Conservation (phyloP, 2,888 invertebrate genomes). For the Gymnosoma rotundatum region DNA sequence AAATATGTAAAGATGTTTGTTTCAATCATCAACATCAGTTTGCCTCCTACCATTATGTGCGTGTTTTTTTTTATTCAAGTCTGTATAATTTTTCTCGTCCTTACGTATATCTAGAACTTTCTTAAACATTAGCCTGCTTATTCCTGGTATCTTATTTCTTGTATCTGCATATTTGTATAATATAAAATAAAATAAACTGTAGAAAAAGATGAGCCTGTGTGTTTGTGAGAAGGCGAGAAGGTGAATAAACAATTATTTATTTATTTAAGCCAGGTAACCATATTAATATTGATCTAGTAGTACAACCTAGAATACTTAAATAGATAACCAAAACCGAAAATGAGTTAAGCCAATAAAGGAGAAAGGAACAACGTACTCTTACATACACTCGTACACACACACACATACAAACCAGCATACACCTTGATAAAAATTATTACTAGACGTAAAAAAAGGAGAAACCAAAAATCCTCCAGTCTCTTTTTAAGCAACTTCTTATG, state of each 20-base stretch:
- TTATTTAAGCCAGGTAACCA: constrained; percentile 57
- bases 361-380: neutral
- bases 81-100: constrained; percentile 31
- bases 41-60: too few species aligned
- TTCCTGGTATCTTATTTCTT: neutral
- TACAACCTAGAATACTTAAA: constrained; percentile 46
- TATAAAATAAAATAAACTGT: neutral
- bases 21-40: neutral
- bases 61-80: neutral
- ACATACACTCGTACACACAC: too few species aligned
- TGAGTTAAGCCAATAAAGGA: constrained; percentile 21
- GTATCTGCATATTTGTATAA: neutral
- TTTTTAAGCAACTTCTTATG: neutral
- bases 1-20: neutral
- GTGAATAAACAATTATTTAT: constrained; percentile 41
- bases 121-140: constrained; percentile 22
- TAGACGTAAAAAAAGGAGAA: too few species aligned
- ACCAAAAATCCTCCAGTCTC: neutral
- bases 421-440: too few species aligned
- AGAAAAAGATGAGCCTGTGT: constrained; percentile 5
- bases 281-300: constrained; percentile 56
- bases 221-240: neutral
- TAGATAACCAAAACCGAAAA: constrained; percentile 24
- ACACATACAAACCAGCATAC: neutral
- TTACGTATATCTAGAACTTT: constrained; percentile 48